These are phyloP conservation scores for Cheilosia urbana DNA, from an alignment of 2,888 invertebrate genomes.

Conservation along the genomic window DNA sequence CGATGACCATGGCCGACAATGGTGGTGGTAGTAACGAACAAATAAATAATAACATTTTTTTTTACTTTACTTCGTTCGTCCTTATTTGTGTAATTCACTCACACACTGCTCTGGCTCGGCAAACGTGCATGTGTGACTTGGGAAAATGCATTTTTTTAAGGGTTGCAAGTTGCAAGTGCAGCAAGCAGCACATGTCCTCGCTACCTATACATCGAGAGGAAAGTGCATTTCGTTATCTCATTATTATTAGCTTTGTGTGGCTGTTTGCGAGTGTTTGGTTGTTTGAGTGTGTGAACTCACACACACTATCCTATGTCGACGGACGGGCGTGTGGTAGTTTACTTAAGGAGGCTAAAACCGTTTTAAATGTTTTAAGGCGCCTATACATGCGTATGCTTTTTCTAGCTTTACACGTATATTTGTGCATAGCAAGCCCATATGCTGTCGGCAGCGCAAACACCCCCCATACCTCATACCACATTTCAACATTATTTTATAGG, in stretches of 20 bases:
- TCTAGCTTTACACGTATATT: conserved; percentile 39
- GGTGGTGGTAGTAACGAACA: conserved; percentile 14
- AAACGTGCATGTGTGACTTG: not conserved
- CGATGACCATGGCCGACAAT: not conserved
- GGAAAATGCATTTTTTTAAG: conserved; percentile 19
- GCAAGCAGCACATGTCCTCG: conserved; percentile 15
- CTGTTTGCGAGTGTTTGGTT: no score
- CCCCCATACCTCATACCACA: not conserved
- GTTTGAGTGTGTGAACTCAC: not conserved
- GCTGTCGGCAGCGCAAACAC: no score
- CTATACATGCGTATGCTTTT: conserved; percentile 21
- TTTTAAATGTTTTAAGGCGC: conserved; percentile 31
- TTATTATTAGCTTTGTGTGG: not conserved
- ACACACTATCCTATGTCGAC: not conserved
- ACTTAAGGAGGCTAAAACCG: conserved; percentile 14
- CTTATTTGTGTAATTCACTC: not conserved
- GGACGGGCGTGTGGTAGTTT: conserved; percentile 16
- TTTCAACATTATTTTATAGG: not conserved
- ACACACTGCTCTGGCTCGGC: not conserved
- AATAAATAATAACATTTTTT: conserved; percentile 35
- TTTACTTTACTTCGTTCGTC: not conserved
- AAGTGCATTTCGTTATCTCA: conserved; percentile 34
- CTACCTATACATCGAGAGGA: conserved; percentile 16
- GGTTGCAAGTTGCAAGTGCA: conserved; percentile 43
- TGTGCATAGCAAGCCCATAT: conserved; percentile 3